phyloP scores from a whole-genome alignment of 1,140 invertebrate genomes.

The Drosophila neocordata region DNA sequence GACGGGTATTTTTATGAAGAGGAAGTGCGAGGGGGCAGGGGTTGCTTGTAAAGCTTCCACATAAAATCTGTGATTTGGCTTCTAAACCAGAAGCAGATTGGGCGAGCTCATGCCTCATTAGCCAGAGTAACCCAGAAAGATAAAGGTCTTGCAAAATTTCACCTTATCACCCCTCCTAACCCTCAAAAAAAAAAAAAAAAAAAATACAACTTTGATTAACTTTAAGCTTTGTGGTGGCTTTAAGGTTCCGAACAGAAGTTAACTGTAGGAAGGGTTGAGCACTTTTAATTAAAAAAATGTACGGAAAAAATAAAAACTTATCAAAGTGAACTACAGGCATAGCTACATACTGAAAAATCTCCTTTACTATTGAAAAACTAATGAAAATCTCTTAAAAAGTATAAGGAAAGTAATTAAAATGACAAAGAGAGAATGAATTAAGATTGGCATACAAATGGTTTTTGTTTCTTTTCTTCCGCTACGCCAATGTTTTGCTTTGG shows the following conservation, averaged over 20 bases:
- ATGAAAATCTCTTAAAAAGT: no score
- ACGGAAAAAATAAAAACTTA: background rate
- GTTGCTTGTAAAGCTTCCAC: conserved; percentile 18
- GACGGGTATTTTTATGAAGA: background rate
- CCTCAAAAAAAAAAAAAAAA: conserved; percentile 9
- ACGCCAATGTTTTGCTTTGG: background rate
- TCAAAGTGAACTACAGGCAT: background rate
- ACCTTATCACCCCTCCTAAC: background rate
- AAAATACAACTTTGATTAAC: background rate
- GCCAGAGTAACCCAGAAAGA: conserved; percentile 25
- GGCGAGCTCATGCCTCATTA: conserved; percentile 61
- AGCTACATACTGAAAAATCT: no score
- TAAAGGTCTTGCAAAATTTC: conserved; percentile 18
- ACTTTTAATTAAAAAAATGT: background rate
- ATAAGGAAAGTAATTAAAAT: no score
- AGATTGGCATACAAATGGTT: no score
- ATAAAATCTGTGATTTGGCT: conserved; percentile 34
- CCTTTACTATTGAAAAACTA: no score
- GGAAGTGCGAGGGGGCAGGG: background rate
- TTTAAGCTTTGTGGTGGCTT: background rate
- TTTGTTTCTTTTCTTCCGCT: no score
- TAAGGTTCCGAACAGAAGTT: background rate
- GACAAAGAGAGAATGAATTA: no score
- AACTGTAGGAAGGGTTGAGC: background rate
- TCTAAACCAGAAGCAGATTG: background rate